phyloP scores from a whole-genome alignment of 2,888 invertebrate species.

The Tenthredo livida region DNA sequence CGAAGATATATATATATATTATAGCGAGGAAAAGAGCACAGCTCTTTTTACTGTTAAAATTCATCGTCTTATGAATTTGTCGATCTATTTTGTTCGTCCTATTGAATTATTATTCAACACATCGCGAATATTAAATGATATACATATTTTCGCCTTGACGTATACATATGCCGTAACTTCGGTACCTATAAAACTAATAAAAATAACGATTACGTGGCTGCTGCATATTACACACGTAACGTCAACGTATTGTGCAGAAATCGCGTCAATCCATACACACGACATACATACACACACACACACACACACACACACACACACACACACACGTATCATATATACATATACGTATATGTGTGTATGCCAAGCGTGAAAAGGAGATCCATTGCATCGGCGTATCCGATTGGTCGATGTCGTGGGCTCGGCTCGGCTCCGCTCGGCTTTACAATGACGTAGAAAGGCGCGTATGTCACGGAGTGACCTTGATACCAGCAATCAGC shows the following conservation, averaged over 20 bases:
- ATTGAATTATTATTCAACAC: neutral
- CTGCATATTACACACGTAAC: neutral
- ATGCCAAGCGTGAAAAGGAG: neutral
- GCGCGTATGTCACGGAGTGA: slow-evolving; percentile 66
- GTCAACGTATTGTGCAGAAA: neutral
- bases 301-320: neutral
- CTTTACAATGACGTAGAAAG: slow-evolving; percentile 69
- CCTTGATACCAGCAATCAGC: slow-evolving; percentile 69
- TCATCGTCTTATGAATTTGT: neutral
- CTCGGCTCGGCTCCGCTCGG: slow-evolving; percentile 47
- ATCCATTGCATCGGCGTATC: slow-evolving; percentile 44
- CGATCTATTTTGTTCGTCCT: neutral
- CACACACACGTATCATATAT: no score
- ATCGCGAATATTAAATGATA: neutral
- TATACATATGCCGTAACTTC: neutral
- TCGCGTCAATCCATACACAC: neutral
- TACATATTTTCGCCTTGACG: neutral
- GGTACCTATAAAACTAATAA: neutral
- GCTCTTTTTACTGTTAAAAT: no score
- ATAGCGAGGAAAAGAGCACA: no score
- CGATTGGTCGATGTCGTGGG: slow-evolving; percentile 52
- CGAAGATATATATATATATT: no score
- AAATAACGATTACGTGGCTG: neutral
- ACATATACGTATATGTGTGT: no score
- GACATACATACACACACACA: no score